Percentiles rank a stretch among this genome's conserved stretches.
These are phyloP conservation scores for Bombylius discolor DNA, from an alignment of 2,888 invertebrate genomes.

Conservation along the genomic window DNA sequence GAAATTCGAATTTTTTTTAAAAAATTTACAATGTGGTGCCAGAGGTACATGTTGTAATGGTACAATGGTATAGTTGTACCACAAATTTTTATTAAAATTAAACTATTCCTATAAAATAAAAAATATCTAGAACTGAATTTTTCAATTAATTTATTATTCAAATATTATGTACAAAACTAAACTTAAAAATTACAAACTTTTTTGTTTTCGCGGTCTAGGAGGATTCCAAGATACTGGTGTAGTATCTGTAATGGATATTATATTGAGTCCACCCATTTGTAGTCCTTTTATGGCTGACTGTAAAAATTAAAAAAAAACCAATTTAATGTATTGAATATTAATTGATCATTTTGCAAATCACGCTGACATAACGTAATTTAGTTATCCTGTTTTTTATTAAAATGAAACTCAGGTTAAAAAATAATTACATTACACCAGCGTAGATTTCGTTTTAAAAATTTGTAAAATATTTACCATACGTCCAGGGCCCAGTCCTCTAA, in stretches of 20 bases:
- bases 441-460: background rate
- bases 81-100: too few relatives aligned
- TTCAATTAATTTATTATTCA: too few relatives aligned
- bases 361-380: background rate
- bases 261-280: slow-evolving; percentile 78
- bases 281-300: slow-evolving; percentile 88
- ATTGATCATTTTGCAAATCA: background rate
- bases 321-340: background rate
- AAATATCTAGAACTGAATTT: too few relatives aligned
- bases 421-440: too few relatives aligned
- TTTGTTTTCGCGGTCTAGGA: slow-evolving; percentile 67
- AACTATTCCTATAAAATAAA: too few relatives aligned
- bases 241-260: slow-evolving; percentile 85
- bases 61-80: too few relatives aligned
- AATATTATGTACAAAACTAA: too few relatives aligned
- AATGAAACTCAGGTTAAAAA: too few relatives aligned
- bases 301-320: slow-evolving; percentile 23
- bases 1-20: too few relatives aligned
- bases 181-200: background rate
- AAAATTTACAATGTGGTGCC: too few relatives aligned
- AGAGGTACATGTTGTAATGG: too few relatives aligned
- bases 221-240: slow-evolving; percentile 76
- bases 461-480: slow-evolving; percentile 55
- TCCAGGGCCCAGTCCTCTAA: slow-evolving; percentile 79
- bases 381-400: too few relatives aligned